phyloP scores from a whole-genome alignment of 1,140 invertebrate genomes.

The Dreissena polymorpha region DNA sequence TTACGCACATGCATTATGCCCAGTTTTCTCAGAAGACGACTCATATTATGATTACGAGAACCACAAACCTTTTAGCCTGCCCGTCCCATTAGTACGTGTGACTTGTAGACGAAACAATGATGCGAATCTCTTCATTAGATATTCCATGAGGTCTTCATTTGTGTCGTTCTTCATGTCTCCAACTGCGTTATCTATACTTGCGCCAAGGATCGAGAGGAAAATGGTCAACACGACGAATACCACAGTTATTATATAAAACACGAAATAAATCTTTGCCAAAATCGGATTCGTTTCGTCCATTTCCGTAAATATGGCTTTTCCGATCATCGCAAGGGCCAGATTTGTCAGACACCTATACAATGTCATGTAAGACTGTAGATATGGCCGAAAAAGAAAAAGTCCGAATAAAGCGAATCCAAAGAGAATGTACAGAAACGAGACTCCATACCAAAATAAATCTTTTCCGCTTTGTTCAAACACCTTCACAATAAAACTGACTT shows the following conservation, averaged over 20 bases:
- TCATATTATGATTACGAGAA: no score
- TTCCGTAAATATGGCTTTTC: constrained; percentile 87
- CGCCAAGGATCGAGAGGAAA: constrained; percentile 87
- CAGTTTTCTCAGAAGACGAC: no score
- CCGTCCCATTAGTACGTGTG: background rate
- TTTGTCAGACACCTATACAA: constrained; percentile 75
- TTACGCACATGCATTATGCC: no score
- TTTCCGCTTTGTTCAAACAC: constrained; percentile 41
- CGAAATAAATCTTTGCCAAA: constrained; percentile 87
- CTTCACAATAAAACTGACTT: constrained; percentile 32
- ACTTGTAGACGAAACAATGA: background rate
- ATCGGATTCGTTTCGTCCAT: constrained; percentile 82
- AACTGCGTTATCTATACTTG: constrained; percentile 34
- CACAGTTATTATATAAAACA: constrained; percentile 87
- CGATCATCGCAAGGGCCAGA: constrained; percentile 86
- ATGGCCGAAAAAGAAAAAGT: constrained; percentile 37
- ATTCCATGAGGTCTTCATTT: constrained; percentile 24
- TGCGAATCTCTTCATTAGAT: constrained; percentile 9
- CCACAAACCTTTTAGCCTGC: no score
- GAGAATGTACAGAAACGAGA: constrained; percentile 44
- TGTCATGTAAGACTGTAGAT: constrained; percentile 14
- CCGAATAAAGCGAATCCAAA: constrained; percentile 35
- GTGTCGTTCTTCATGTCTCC: constrained; percentile 6
- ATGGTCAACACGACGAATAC: constrained; percentile 90
- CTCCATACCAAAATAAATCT: constrained; percentile 42